These are phyloP conservation scores for Erithacus rubecula DNA, from an alignment of 2,797 vertebrate genomes.

Conservation along the genomic window DNA sequence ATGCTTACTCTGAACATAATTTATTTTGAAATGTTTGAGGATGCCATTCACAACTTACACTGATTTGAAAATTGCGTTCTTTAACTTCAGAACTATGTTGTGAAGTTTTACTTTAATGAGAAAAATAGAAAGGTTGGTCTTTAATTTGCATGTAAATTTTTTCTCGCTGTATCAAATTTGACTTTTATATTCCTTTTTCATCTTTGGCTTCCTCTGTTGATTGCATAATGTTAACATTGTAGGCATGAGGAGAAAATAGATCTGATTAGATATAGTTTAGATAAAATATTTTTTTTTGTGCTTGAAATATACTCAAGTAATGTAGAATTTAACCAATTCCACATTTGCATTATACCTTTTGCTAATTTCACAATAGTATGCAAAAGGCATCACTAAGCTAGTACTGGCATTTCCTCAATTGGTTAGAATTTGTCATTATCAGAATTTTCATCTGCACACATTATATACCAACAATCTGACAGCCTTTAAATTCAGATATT, in stretches of 20 bases:
- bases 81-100: background rate
- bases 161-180: background rate
- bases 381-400: background rate
- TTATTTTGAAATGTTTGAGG: background rate
- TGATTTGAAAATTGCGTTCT: background rate
- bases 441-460: background rate
- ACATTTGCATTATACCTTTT: background rate
- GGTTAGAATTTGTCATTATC: background rate
- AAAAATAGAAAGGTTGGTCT: background rate
- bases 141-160: background rate
- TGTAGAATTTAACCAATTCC: background rate
- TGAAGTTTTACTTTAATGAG: background rate
- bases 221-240: background rate
- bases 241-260: background rate
- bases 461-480: background rate
- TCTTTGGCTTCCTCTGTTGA: background rate
- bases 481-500: background rate
- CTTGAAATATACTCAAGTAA: background rate
- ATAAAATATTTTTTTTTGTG: background rate
- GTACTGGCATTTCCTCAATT: background rate
- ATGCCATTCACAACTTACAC: background rate
- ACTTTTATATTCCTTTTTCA: background rate
- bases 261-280: background rate
- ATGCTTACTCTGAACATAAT: background rate
- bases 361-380: background rate